Conservation (phyloP, 2,113 vertebrate species). For the Poeciliopsis retropinna region DNA sequence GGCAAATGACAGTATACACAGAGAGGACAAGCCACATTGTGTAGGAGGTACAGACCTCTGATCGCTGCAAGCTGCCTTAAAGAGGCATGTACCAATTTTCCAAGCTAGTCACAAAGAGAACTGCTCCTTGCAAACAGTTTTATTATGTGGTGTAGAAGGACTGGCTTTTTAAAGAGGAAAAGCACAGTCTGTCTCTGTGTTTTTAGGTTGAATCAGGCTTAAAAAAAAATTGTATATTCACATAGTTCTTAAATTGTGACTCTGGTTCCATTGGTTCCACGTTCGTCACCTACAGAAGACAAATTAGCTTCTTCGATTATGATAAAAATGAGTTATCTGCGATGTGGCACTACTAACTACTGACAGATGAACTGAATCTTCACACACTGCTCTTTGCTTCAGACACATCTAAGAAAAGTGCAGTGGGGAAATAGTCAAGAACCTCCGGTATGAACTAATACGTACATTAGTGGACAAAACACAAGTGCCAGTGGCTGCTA, state of each 20-base stretch:
- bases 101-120: not conserved
- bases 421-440: not conserved
- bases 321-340: not conserved
- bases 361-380: not conserved
- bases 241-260: not conserved
- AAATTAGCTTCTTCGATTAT: not conserved
- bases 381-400: too few relatives aligned
- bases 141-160: not conserved
- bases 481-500: too few relatives aligned
- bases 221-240: not conserved
- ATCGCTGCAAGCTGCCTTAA: constrained; percentile 14
- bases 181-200: not conserved
- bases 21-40: constrained; percentile 9
- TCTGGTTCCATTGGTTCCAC: not conserved
- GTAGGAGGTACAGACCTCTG: constrained; percentile 23
- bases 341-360: not conserved
- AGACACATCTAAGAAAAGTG: too few relatives aligned
- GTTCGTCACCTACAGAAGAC: too few relatives aligned
- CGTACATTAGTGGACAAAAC: too few relatives aligned
- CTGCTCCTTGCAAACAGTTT: constrained; percentile 8
- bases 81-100: not conserved
- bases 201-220: not conserved
- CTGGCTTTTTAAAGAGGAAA: constrained; percentile 1
- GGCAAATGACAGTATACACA: constrained; percentile 20
- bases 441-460: too few relatives aligned